Conservation (phyloP, 2,113 vertebrate genomes). For the Spea bombifrons region DNA sequence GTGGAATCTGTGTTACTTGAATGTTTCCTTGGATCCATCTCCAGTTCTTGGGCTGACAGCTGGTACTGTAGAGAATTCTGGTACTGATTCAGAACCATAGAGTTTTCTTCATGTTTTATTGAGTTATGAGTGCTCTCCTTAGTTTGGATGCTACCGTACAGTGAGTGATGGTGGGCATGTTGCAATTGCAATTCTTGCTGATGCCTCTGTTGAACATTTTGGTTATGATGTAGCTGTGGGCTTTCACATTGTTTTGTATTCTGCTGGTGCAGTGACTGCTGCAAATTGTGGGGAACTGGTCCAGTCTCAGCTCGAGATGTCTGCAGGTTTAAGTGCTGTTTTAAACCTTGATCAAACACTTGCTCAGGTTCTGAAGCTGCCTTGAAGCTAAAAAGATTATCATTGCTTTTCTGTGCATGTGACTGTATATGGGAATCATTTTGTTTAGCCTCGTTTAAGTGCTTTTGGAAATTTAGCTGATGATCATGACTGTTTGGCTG, state of each 20-base stretch:
- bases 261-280: conserved; percentile 69
- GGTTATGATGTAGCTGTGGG: conserved; percentile 57
- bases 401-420: conserved; percentile 51
- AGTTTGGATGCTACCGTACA: conserved; percentile 48
- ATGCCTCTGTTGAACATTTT: conserved; percentile 56
- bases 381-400: conserved; percentile 62
- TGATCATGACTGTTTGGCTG: conserved; percentile 68
- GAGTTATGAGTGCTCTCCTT: conserved; percentile 54
- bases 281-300: conserved; percentile 68
- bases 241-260: conserved; percentile 64
- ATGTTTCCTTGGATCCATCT: conserved; percentile 62
- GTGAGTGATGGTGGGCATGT: conserved; percentile 50
- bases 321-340: conserved; percentile 73
- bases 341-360: conserved; percentile 58
- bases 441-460: conserved; percentile 52
- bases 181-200: conserved; percentile 49
- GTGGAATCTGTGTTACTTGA: conserved; percentile 57
- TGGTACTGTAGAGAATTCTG: conserved; percentile 64
- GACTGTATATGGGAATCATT: conserved; percentile 59
- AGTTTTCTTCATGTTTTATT: conserved; percentile 61
- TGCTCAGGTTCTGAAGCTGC: conserved; percentile 59
- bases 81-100: conserved; percentile 62
- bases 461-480: conserved; percentile 65
- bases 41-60: conserved; percentile 60
- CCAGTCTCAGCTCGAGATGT: conserved; percentile 60